Evolutionary conservation across 1,140 invertebrate species (phyloP), one percentile per base, ranked within the genome.

Genomic region (Acromyrmex echinatior): DNA sequence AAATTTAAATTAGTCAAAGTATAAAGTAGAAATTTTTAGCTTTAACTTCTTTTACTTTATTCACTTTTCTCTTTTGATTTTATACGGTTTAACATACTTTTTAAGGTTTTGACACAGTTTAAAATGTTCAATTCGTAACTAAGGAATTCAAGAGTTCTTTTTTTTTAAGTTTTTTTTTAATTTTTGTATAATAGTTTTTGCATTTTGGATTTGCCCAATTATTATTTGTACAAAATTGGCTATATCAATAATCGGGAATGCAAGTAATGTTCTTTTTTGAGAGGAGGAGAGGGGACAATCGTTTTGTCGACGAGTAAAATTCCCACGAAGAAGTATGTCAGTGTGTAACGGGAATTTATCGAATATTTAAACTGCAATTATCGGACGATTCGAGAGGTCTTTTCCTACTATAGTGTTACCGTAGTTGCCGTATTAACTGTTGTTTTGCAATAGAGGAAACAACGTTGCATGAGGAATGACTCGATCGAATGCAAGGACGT

Each of bases 341-440:
- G 18, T 1, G n/a, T 31, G n/a, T 56, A 68, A 56, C 51, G 66
- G 21, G 51, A 81, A 58, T 81, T 14, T 28, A n/a, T 25, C 10
- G 21, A 81, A 58, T 81, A 81, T 71, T 49, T 35, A 35, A 81
- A 60, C 9, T 25, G 51, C 16, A 31, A 66, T 51, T 31, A 66
- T 66, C 16, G 4, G 9, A 56, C 45, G 31, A 25, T 21, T 14
- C 10, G 56, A 18, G 25, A 62, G 6, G 1, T 45, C n/a, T 70
- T 71, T 56, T 16, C 9, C 66, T 35, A 56, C 5, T 39, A 28
- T 10, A 16, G 10, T n/a, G 53, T 25, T 51, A 31, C 16, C 16
- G 14, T 4, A 45, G 21, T 25, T 51, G n/a, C 7, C 16, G 16
- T 35, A 71, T 71, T 81, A 14, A 3, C 3, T n/a, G 12, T 12